A percentile compares a stretch with the other conserved stretches of the same genome.
Evolutionary conservation across 2,888 invertebrate species (phyloP).

Genomic region (Dynastes hyllus): DNA sequence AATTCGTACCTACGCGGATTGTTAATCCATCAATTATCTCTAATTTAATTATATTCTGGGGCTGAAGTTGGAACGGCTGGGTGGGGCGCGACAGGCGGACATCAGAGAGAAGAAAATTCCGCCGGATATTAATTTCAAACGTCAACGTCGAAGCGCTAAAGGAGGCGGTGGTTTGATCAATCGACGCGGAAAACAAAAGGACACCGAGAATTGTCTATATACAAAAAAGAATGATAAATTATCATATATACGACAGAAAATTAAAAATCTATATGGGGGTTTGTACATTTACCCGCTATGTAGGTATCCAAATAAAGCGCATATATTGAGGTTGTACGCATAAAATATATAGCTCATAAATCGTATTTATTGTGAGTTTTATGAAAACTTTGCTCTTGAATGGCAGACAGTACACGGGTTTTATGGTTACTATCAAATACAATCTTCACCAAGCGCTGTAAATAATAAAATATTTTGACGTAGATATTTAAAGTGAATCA

Average conservation of each 20-base stretch:
- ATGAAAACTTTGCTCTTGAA: too few relatives aligned
- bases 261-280: constrained; percentile 16
- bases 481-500: too few relatives aligned
- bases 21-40: constrained; percentile 53
- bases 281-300: too few relatives aligned
- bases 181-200: constrained; percentile 38
- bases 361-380: too few relatives aligned
- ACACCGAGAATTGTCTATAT: constrained; percentile 14
- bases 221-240: constrained; percentile 38
- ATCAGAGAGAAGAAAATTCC: constrained; percentile 29
- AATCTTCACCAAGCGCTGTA: too few relatives aligned
- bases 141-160: constrained; percentile 27
- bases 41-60: constrained; percentile 49
- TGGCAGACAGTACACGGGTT: too few relatives aligned
- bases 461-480: too few relatives aligned
- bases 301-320: too few relatives aligned
- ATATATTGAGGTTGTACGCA: too few relatives aligned
- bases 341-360: too few relatives aligned
- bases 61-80: neutral
- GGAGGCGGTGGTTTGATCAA: constrained; percentile 39
- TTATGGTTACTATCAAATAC: too few relatives aligned
- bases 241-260: neutral
- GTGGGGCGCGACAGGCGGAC: neutral
- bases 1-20: constrained; percentile 50
- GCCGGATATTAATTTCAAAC: constrained; percentile 43